phyloP scores from a whole-genome alignment of 2,113 vertebrate species.

The Charadrius vociferus region DNA sequence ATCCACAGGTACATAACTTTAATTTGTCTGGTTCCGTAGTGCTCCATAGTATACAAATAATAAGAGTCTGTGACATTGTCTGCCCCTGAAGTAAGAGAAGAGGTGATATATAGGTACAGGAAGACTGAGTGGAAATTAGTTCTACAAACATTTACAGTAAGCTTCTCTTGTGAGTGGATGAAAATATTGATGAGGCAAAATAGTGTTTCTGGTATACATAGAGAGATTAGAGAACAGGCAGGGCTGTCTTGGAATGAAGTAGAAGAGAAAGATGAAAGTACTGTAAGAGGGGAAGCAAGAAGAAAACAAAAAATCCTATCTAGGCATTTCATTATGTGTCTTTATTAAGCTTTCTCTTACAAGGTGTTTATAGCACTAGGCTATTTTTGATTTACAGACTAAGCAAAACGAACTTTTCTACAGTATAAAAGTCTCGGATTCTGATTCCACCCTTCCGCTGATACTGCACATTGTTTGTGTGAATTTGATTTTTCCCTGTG shows the following conservation, averaged over 20 bases:
- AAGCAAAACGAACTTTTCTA: constrained; percentile 20
- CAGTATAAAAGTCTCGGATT: not conserved
- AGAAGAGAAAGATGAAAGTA: not conserved
- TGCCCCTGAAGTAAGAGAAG: not conserved
- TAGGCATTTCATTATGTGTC: constrained; percentile 24
- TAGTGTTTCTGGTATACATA: not conserved
- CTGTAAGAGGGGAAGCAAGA: not conserved
- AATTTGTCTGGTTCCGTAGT: not conserved
- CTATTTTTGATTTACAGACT: constrained; percentile 51
- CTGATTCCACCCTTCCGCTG: not conserved
- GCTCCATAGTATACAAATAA: not conserved
- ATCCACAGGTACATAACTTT: not conserved
- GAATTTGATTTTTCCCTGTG: not conserved
- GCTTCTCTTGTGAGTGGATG: not conserved
- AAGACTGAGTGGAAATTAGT: not conserved
- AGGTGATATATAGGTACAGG: not conserved
- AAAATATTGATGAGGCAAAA: not conserved
- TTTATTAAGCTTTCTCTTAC: constrained; percentile 21
- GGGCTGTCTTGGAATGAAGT: not conserved
- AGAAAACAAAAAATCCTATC: not conserved
- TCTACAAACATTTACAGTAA: not conserved
- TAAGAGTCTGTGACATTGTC: not conserved
- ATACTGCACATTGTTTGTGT: not conserved
- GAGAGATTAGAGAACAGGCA: not conserved
- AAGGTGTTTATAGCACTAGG: not conserved